These are phyloP conservation scores for Heteronetta atricapilla DNA, from an alignment of 2,113 vertebrate species.

Conservation along the genomic window DNA sequence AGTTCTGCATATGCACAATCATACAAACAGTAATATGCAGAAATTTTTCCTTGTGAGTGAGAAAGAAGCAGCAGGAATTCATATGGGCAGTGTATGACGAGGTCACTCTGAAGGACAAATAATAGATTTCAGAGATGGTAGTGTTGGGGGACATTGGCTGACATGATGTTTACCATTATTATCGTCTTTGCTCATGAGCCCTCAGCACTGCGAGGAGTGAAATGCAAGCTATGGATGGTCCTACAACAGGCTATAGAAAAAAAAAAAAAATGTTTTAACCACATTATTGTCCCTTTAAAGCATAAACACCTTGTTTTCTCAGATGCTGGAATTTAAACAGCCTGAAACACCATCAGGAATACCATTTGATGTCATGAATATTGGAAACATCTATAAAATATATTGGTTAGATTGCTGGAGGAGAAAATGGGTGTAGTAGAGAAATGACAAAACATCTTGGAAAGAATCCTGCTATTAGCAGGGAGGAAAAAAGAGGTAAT, in stretches of 20 bases:
- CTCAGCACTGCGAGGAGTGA: not conserved
- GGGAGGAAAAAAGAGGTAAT: slow-evolving; percentile 18
- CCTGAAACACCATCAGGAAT: not conserved
- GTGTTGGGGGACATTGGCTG: not conserved
- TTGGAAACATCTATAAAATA: slow-evolving; percentile 7
- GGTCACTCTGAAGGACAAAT: not conserved
- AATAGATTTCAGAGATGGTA: not conserved
- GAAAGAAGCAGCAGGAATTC: not conserved
- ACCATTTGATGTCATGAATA: not conserved
- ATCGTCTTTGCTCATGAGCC: not conserved
- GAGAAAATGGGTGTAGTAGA: not conserved
- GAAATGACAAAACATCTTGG: not conserved
- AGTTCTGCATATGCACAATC: not conserved
- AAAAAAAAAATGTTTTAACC: not conserved
- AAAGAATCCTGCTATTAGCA: not conserved
- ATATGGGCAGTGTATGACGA: not conserved
- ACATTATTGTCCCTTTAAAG: not conserved
- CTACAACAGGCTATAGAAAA: not conserved
- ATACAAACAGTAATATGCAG: not conserved
- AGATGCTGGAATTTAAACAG: not conserved
- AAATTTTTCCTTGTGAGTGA: not conserved
- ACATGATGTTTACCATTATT: not conserved
- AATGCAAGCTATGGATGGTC: not conserved
- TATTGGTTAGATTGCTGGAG: not conserved
- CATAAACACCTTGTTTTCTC: not conserved